Percentiles rank a stretch among this genome's conserved stretches.
Conservation (phyloP, 2,888 invertebrate genomes). For the Sipha maydis region DNA sequence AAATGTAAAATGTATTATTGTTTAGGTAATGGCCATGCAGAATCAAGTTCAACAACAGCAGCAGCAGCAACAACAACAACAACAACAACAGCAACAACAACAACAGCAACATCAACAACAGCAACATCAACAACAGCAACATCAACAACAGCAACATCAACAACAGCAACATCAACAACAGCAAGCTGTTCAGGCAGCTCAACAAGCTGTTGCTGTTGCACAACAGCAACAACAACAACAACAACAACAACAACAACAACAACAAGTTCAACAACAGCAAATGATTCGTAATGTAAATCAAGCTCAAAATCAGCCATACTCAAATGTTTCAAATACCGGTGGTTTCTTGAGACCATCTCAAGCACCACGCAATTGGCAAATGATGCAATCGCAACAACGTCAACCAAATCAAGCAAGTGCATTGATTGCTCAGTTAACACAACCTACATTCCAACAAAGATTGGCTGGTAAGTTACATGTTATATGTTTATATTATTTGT, state of each 20-base stretch:
- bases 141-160: slow-evolving; percentile 66
- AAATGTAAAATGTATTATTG: background rate
- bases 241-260: slow-evolving; percentile 66
- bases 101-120: slow-evolving; percentile 57
- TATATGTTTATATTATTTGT: background rate
- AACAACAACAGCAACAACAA: slow-evolving; percentile 49
- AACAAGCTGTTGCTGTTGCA: slow-evolving; percentile 66
- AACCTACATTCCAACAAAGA: slow-evolving; percentile 59
- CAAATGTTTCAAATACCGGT: slow-evolving; percentile 44
- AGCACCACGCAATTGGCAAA: slow-evolving; percentile 51
- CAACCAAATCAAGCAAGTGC: slow-evolving; percentile 59
- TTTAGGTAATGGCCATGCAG: slow-evolving; percentile 61
- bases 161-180: slow-evolving; percentile 65
- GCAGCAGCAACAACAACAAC: slow-evolving; percentile 59
- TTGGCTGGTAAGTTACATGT: slow-evolving; percentile 44
- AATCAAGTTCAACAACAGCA: slow-evolving; percentile 62
- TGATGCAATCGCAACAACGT: slow-evolving; percentile 54
- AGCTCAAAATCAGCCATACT: slow-evolving; percentile 48
- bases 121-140: slow-evolving; percentile 64
- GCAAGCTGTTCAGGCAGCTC: slow-evolving; percentile 70
- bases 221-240: slow-evolving; percentile 66
- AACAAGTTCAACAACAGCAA: slow-evolving; percentile 66
- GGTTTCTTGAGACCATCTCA: slow-evolving; percentile 48
- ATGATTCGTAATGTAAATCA: slow-evolving; percentile 66
- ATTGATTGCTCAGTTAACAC: slow-evolving; percentile 55